Evolutionary conservation across 2,113 vertebrate genomes (phyloP), one percentile per base, ranked within the genome.

Genomic region (Equus przewalskii): DNA sequence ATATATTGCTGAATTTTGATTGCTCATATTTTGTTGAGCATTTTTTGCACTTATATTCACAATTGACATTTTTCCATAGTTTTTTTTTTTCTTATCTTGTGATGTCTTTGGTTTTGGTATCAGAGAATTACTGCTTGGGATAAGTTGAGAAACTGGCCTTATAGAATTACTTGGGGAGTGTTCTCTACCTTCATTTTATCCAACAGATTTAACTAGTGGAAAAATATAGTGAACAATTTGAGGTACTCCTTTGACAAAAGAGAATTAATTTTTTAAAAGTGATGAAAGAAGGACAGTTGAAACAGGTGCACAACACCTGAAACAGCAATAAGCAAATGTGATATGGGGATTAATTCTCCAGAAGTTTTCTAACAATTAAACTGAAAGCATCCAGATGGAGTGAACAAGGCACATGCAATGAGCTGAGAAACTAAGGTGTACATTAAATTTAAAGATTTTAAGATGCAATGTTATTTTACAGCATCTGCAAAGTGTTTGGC

Each of bases 251-350:
- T 67, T 98, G 98, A 98, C 96, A 92, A 88, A 90, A 95, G 69
- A 89, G 41, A 97, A 97, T 86, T 41, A 87, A 76, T n/a, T 97
- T 98, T 14, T 95, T 98, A 87, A 69, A 1, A 67, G 18, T 80
- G 36, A 90, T 64, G 78, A 96, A 92, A 89, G 85, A 87, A 97
- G 64, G 70, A 94, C 5, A 58, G 95, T 96, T 69, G 0, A 1
- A 98, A 93, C 93, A 97, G 97, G 98, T 98, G 97, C 96, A 93
- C 54, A 98, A 87, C 97, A 98, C 97, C 97, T 97, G 97, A 98
- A 98, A 97, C 76, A 98, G 95, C 95, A 98, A 93, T 93, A 97
- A 93, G 81, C 86, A 89, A 83, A 78, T 22, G 64, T 62, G 87
- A 14, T 44, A 76, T 72, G 56, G 75, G 86, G 82, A 62, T 95